phyloP scores from a whole-genome alignment of 1,140 invertebrate species.

The Trichoplusia ni region DNA sequence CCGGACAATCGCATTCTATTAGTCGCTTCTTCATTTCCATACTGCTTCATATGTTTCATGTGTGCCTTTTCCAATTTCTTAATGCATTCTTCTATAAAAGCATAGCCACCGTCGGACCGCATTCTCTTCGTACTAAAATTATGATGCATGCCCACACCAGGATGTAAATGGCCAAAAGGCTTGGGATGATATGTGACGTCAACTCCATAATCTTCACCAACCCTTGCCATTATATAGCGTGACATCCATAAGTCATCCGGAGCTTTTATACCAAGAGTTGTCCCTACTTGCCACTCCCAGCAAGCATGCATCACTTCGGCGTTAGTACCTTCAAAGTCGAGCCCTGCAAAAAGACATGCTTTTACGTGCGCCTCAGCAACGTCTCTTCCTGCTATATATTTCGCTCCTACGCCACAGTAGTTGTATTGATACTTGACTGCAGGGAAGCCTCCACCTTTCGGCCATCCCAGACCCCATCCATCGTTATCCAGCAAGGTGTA shows the following conservation, averaged over 20 bases:
- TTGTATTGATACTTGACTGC: slow-evolving; percentile 84
- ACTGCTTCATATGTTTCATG: slow-evolving; percentile 92
- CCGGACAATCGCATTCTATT: slow-evolving; percentile 94
- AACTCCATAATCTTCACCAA: slow-evolving; percentile 96
- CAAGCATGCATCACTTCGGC: slow-evolving; percentile 98
- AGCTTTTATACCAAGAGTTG: slow-evolving; percentile 90
- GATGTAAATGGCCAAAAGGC: slow-evolving; percentile 95
- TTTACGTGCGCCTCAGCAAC: slow-evolving; percentile 87
- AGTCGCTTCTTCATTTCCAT: slow-evolving; percentile 92
- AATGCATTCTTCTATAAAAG: slow-evolving; percentile 88
- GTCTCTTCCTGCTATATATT: slow-evolving; percentile 94
- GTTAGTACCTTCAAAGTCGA: slow-evolving; percentile 95
- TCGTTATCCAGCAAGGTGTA: slow-evolving; percentile 93
- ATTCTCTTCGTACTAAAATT: slow-evolving; percentile 96
- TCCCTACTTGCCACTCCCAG: slow-evolving; percentile 90
- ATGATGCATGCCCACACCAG: slow-evolving; percentile 94
- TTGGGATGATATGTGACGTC: slow-evolving; percentile 94
- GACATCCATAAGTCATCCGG: slow-evolving; percentile 96
- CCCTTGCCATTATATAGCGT: slow-evolving; percentile 90
- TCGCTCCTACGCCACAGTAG: slow-evolving; percentile 96
- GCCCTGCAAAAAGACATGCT: slow-evolving; percentile 93
- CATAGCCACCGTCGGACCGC: slow-evolving; percentile 90
- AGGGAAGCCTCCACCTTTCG: slow-evolving; percentile 88
- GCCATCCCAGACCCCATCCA: slow-evolving; percentile 92
- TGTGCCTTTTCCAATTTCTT: slow-evolving; percentile 92